A percentile compares a stretch with the other conserved stretches of the same genome.
Evolutionary conservation across 2,113 vertebrate species (phyloP).

Genomic region (Alouatta palliata): DNA sequence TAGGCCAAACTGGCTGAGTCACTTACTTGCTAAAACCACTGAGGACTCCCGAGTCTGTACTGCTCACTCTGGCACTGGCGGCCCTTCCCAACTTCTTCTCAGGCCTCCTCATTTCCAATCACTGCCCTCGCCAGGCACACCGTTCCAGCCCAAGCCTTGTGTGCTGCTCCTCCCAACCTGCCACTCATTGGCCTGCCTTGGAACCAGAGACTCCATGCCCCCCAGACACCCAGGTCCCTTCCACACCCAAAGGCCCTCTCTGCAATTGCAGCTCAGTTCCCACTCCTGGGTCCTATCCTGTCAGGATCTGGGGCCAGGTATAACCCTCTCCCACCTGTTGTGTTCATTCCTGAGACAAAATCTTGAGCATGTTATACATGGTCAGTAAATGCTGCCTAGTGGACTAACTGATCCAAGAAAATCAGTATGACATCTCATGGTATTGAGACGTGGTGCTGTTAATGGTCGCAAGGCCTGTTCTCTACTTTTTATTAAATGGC

Average conservation of each 20-base stretch:
- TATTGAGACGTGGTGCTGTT: background rate
- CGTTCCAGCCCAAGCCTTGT: background rate
- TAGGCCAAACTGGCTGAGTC: rapidly evolving
- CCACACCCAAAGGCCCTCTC: background rate
- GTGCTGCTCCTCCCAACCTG: background rate
- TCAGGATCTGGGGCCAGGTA: background rate
- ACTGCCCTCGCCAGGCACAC: background rate
- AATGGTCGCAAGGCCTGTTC: background rate
- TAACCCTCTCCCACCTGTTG: background rate
- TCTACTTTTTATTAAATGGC: background rate
- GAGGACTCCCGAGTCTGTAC: rapidly evolving
- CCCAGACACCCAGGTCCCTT: background rate
- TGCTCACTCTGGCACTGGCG: background rate
- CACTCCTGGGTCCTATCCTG: background rate
- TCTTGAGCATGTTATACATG: rapidly evolving
- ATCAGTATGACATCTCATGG: background rate
- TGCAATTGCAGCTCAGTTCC: background rate
- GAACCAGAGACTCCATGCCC: background rate
- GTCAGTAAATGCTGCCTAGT: background rate
- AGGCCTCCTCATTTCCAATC: background rate
- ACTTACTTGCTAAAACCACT: background rate
- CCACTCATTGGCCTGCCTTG: background rate
- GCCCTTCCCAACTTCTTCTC: background rate
- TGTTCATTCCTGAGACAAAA: background rate
- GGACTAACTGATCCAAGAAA: background rate